Evolutionary conservation across 1,140 invertebrate species (phyloP).

Genomic region (Trachymyrmex cornetzi): DNA sequence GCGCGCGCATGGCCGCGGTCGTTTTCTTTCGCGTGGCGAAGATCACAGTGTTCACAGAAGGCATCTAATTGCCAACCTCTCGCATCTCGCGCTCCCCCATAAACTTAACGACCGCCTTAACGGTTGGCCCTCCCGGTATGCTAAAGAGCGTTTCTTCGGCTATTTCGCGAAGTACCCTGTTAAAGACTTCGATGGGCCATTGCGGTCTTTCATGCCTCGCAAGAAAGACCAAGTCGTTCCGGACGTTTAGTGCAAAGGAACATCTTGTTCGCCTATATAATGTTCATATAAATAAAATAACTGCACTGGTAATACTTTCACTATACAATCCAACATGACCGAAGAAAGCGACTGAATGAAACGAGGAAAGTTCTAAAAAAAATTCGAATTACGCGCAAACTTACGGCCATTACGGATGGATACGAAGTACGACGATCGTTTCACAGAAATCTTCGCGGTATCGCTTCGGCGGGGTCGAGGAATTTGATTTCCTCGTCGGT

Average conservation of each 20-base stretch:
- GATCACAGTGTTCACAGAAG: conserved; percentile 81
- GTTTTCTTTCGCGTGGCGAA: conserved; percentile 79
- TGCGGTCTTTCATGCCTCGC: conserved; percentile 66
- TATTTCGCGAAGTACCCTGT: conserved; percentile 82
- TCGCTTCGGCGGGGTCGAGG: conserved; percentile 47
- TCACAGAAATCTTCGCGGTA: conserved; percentile 55
- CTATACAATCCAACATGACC: neutral
- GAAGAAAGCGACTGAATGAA: conserved; percentile 1
- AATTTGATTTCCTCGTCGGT: conserved; percentile 79
- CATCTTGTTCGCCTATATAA: conserved; percentile 34
- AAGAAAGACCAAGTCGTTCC: conserved; percentile 55
- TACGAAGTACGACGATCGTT: conserved; percentile 26
- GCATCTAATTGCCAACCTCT: conserved; percentile 81
- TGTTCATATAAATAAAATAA: conserved; percentile 32
- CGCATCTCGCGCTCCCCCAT: conserved; percentile 79
- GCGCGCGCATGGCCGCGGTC: conserved; percentile 37
- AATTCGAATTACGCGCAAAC: conserved; percentile 11
- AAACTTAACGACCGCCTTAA: conserved; percentile 82
- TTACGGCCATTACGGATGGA: neutral
- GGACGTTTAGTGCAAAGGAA: conserved; percentile 10
- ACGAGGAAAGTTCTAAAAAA: neutral
- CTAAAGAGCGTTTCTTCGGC: conserved; percentile 80
- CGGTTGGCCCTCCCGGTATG: conserved; percentile 83
- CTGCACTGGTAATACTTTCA: neutral
- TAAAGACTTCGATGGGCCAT: conserved; percentile 79